Conservation (phyloP, 1,140 invertebrate genomes). For the Scaptomyza montana region DNA sequence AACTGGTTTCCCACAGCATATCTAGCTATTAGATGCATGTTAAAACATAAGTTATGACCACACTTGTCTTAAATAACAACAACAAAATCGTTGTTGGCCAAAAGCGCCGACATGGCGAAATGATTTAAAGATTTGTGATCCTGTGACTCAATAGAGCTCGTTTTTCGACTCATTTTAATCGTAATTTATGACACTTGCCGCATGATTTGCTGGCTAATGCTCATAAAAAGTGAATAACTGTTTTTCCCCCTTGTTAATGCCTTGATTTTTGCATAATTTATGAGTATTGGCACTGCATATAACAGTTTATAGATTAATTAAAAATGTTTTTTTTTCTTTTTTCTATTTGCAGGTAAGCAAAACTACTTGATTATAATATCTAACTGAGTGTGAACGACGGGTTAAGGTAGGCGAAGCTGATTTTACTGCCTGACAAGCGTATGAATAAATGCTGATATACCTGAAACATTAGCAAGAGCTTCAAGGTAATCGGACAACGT, state of each 20-base stretch:
- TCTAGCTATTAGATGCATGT: conserved; percentile 19
- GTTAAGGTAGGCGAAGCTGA: background rate
- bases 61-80: conserved; percentile 45
- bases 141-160: background rate
- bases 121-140: conserved; percentile 29
- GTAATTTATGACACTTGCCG: conserved; percentile 69
- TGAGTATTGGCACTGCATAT: conserved; percentile 15
- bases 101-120: conserved; percentile 40
- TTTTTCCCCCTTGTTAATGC: conserved; percentile 7
- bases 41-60: conserved; percentile 67
- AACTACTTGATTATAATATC: conserved; percentile 37
- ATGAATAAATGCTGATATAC: too few species aligned
- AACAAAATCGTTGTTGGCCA: conserved; percentile 9
- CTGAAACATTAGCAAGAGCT: too few species aligned
- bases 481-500: too few species aligned
- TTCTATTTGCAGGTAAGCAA: conserved; percentile 68
- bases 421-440: background rate
- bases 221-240: conserved; percentile 35
- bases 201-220: conserved; percentile 61
- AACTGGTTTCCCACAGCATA: conserved; percentile 14
- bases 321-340: conserved; percentile 33
- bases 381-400: background rate
- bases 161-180: conserved; percentile 30
- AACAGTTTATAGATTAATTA: conserved; percentile 70
- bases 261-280: conserved; percentile 13